Evolutionary conservation across 1,140 invertebrate genomes (phyloP).

Genomic region (Micrasema longulum): DNA sequence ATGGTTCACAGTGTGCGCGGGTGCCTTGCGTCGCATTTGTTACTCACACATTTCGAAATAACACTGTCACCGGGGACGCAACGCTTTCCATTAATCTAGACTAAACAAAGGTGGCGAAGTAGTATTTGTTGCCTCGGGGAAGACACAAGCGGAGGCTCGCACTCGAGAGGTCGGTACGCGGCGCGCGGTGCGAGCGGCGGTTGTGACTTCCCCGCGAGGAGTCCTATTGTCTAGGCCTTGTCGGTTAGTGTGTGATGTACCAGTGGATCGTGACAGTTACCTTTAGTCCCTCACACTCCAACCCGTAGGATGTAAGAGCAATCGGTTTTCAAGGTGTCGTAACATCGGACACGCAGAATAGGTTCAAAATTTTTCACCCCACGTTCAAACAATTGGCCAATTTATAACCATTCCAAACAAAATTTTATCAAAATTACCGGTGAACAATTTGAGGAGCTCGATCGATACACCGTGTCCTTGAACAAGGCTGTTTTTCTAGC

Average conservation of each 20-base stretch:
- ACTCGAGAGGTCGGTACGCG: not conserved
- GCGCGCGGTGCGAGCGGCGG: no score
- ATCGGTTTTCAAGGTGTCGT: slow-evolving; percentile 54
- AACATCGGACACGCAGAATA: slow-evolving; percentile 53
- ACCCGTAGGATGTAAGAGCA: slow-evolving; percentile 52
- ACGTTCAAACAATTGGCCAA: slow-evolving; percentile 52
- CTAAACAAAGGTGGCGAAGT: slow-evolving; percentile 33
- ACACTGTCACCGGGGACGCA: slow-evolving; percentile 30
- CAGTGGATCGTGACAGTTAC: slow-evolving; percentile 54
- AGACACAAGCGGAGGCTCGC: not conserved
- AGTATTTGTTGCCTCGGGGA: slow-evolving; percentile 33
- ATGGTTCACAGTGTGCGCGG: slow-evolving; percentile 10
- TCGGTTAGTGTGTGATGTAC: slow-evolving; percentile 51
- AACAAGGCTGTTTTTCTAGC: slow-evolving; percentile 71
- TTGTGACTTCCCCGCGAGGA: slow-evolving; percentile 24
- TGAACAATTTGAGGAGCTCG: slow-evolving; percentile 26
- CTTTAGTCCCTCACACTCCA: slow-evolving; percentile 53
- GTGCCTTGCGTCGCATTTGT: slow-evolving; percentile 13
- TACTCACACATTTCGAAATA: slow-evolving; percentile 23
- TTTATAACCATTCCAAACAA: slow-evolving; percentile 36
- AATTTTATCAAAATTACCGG: slow-evolving; percentile 29
- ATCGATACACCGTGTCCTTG: slow-evolving; percentile 28
- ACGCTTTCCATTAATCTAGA: slow-evolving; percentile 17
- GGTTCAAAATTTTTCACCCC: slow-evolving; percentile 53
- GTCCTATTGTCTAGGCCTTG: slow-evolving; percentile 32